These are phyloP conservation scores for Nasalis larvatus DNA, from an alignment of 2,113 vertebrate genomes.

Conservation along the genomic window DNA sequence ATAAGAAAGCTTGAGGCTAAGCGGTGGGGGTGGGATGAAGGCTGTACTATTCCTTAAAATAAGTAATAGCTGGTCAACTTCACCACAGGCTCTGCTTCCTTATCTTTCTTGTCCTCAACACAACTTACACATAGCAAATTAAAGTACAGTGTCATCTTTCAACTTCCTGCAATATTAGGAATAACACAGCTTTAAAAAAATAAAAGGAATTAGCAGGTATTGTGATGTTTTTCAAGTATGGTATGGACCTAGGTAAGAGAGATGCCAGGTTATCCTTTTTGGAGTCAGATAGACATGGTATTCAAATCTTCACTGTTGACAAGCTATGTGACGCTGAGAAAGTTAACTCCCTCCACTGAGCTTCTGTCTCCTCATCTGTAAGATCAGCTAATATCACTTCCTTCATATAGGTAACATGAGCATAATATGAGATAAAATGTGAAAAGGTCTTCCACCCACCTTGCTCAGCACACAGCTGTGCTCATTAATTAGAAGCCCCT, in stretches of 20 bases:
- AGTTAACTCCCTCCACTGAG: neutral
- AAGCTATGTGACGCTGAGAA: neutral
- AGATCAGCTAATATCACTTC: neutral
- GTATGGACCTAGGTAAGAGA: neutral
- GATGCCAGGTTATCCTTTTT: neutral
- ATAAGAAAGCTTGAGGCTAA: slow-evolving; percentile 55
- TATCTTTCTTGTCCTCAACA: slow-evolving; percentile 21
- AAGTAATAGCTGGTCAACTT: slow-evolving; percentile 42
- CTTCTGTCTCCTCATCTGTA: neutral
- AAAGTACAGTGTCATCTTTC: neutral
- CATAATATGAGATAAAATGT: neutral
- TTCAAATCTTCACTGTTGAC: neutral
- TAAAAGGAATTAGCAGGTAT: neutral
- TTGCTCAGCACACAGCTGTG: neutral
- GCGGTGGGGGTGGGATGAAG: neutral
- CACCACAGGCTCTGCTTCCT: slow-evolving; percentile 46
- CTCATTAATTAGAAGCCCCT: neutral
- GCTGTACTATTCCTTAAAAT: slow-evolving; percentile 55
- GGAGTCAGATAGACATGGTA: neutral
- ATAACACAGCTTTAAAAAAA: neutral
- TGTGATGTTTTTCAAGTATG: neutral
- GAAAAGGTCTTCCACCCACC: neutral
- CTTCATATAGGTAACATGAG: neutral
- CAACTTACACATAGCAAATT: slow-evolving; percentile 16
- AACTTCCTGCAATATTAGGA: neutral